These are phyloP conservation scores for Phalacrocorax carbo DNA, from an alignment of 2,113 vertebrate genomes.

Conservation along the genomic window DNA sequence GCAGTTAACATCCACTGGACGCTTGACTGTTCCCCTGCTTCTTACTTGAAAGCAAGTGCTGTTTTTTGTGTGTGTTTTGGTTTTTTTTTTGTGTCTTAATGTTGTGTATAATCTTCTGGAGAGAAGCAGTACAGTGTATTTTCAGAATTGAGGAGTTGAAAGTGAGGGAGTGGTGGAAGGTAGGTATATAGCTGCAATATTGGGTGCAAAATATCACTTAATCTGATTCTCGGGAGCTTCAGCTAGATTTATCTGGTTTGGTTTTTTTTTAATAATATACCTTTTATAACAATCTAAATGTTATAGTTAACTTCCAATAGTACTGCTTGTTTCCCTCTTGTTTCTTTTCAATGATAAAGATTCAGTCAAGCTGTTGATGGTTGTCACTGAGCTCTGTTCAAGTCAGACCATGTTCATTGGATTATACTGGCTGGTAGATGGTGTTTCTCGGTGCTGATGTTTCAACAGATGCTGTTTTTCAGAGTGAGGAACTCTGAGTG, in stretches of 20 bases:
- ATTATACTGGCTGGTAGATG: neutral
- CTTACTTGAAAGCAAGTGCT: neutral
- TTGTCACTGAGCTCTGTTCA: neutral
- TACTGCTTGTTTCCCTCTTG: neutral
- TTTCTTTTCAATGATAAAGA: neutral
- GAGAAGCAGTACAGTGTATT: neutral
- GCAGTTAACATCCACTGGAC: neutral
- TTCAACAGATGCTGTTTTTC: neutral
- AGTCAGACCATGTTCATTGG: rapidly evolving
- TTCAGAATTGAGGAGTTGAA: neutral
- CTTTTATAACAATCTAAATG: neutral
- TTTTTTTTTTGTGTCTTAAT: neutral
- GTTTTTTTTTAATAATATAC: neutral
- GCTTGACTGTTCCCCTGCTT: neutral
- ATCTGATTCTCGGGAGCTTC: neutral
- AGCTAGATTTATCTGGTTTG: neutral
- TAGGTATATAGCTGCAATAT: neutral
- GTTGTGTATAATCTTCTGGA: rapidly evolving
- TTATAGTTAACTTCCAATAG: neutral
- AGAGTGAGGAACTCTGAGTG: neutral
- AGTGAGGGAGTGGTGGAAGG: neutral
- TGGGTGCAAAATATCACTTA: neutral
- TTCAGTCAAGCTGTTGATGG: neutral
- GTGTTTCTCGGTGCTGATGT: neutral
- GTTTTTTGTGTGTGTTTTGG: neutral